Conservation (phyloP, 2,113 vertebrate species). For the Casuarius casuarius region DNA sequence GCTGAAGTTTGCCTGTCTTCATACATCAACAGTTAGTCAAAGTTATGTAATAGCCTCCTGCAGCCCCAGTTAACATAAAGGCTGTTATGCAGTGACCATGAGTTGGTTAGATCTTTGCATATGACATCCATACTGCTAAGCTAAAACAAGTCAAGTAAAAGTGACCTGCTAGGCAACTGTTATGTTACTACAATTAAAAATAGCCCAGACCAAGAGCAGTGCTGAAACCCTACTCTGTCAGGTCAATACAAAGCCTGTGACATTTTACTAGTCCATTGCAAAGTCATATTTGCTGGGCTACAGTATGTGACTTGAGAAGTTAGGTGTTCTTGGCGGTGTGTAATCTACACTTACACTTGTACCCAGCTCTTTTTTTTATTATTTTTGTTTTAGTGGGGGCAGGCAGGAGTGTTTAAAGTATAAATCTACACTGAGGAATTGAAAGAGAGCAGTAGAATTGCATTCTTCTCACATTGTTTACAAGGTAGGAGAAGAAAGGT, state of each 20-base stretch:
- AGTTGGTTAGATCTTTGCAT: not conserved
- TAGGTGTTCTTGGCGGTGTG: not conserved
- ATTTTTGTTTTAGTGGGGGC: not conserved
- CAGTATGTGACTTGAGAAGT: not conserved
- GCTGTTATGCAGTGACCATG: not conserved
- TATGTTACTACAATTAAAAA: not conserved
- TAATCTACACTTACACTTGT: not conserved
- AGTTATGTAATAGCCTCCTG: not conserved
- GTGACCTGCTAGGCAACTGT: not conserved
- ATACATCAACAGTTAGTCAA: not conserved
- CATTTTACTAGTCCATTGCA: not conserved
- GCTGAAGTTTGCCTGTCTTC: not conserved
- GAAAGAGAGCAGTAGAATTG: not conserved
- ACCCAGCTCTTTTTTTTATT: not conserved
- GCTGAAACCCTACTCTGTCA: not conserved
- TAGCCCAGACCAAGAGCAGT: not conserved
- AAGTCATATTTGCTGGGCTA: not conserved
- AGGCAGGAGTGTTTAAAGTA: not conserved
- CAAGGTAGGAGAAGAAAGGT: not conserved
- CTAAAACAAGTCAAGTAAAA: not conserved
- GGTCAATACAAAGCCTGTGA: not conserved
- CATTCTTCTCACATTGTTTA: not conserved
- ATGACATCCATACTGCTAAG: not conserved
- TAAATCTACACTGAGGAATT: not conserved
- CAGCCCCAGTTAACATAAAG: accelerated